Conservation (phyloP, 2,888 invertebrate genomes). For the Congeria kusceri region DNA sequence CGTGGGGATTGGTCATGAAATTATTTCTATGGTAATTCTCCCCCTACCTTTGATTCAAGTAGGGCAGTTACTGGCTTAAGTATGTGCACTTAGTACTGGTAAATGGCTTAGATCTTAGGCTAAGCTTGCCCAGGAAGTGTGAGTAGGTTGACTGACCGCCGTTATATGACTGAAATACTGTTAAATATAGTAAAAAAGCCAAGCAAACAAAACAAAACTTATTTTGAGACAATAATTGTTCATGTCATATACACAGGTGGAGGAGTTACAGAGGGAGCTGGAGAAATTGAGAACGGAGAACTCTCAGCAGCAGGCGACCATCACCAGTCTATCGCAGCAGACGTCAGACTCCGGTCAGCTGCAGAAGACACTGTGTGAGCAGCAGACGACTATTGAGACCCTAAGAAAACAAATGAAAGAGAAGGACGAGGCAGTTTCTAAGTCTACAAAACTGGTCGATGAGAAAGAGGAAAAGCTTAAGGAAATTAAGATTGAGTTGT, state of each 20-base stretch:
- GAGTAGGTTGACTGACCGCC: no score
- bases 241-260: slow-evolving; percentile 61
- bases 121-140: no score
- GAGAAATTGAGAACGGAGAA: slow-evolving; percentile 70
- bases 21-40: no score
- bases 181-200: no score
- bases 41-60: no score
- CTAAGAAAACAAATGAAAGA: slow-evolving; percentile 38
- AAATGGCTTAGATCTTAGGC: no score
- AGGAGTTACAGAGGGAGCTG: slow-evolving; percentile 74
- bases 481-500: slow-evolving; percentile 58
- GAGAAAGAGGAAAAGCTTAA: slow-evolving; percentile 26
- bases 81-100: no score
- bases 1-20: no score
- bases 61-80: no score
- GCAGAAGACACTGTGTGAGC: slow-evolving; percentile 70
- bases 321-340: slow-evolving; percentile 72
- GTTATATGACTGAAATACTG: no score
- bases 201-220: no score
- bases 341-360: slow-evolving; percentile 58
- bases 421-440: slow-evolving; percentile 1
- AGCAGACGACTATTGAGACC: slow-evolving; percentile 35
- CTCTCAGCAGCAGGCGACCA: slow-evolving; percentile 64
- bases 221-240: no score
- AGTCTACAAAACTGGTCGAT: slow-evolving; percentile 3